phyloP scores from a whole-genome alignment of 92 coral and sea anemone species.

The Scolanthus callimorphus region DNA sequence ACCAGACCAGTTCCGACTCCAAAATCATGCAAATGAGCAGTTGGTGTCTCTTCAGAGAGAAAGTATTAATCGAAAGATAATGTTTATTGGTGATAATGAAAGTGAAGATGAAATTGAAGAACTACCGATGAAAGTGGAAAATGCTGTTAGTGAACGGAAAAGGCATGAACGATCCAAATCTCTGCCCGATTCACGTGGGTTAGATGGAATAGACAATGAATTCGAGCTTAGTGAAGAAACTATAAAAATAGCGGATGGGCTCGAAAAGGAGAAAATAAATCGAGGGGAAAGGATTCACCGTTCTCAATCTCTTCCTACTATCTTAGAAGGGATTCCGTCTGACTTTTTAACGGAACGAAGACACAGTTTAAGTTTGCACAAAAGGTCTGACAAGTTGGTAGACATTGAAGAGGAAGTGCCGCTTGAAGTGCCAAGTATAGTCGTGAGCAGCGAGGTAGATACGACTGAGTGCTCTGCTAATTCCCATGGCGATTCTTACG shows the following conservation, averaged over 20 bases:
- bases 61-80: too few species aligned
- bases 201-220: too few species aligned
- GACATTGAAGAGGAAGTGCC: background rate
- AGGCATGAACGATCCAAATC: background rate
- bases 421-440: background rate
- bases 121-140: too few species aligned
- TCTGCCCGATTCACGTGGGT: background rate
- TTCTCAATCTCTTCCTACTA: slow-evolving; percentile 26
- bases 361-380: too few species aligned
- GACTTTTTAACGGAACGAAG: too few species aligned
- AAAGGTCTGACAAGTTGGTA: background rate
- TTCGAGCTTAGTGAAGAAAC: too few species aligned
- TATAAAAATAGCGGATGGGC: too few species aligned
- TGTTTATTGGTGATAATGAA: too few species aligned
- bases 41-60: too few species aligned
- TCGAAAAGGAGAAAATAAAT: background rate
- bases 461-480: background rate
- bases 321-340: slow-evolving; percentile 2
- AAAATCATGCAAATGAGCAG: too few species aligned
- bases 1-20: background rate
- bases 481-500: background rate
- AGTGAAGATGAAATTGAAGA: too few species aligned
- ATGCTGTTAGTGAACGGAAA: background rate
- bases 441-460: background rate
- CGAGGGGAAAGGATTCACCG: too few species aligned